phyloP scores from a whole-genome alignment of 92 coral and sea anemone genomes.

The Bergia puertoricense region DNA sequence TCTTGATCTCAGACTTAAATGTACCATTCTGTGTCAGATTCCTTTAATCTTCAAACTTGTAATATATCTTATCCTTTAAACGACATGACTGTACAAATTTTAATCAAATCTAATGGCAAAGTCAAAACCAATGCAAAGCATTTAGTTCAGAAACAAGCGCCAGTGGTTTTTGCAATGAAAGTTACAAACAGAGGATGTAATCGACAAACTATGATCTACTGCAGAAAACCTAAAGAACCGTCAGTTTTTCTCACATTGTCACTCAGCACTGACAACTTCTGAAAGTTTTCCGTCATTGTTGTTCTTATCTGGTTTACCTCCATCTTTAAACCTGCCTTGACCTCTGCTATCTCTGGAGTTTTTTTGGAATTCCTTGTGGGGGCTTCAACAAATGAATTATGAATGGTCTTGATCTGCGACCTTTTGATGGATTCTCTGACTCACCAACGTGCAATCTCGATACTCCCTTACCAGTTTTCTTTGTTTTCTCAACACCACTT shows the following conservation, averaged over 20 bases:
- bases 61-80: too few relatives aligned
- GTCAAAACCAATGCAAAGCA: not conserved
- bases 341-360: not conserved
- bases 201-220: not conserved
- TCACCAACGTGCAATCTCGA: not conserved
- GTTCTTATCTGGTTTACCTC: not conserved
- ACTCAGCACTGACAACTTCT: not conserved
- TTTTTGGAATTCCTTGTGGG: not conserved
- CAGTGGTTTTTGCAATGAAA: not conserved
- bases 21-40: too few relatives aligned
- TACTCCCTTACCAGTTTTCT: not conserved
- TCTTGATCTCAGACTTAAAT: too few relatives aligned
- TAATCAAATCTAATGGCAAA: not conserved
- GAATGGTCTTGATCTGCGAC: conserved; percentile 7
- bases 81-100: too few relatives aligned
- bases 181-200: not conserved
- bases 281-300: not conserved
- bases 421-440: not conserved
- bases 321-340: not conserved
- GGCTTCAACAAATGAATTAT: conserved; percentile 1
- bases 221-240: not conserved
- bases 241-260: not conserved
- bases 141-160: not conserved
- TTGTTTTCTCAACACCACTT: not conserved
- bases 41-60: too few relatives aligned